Evolutionary conservation across 2,888 invertebrate genomes (phyloP).

Genomic region (Pogonocherus hispidulus): DNA sequence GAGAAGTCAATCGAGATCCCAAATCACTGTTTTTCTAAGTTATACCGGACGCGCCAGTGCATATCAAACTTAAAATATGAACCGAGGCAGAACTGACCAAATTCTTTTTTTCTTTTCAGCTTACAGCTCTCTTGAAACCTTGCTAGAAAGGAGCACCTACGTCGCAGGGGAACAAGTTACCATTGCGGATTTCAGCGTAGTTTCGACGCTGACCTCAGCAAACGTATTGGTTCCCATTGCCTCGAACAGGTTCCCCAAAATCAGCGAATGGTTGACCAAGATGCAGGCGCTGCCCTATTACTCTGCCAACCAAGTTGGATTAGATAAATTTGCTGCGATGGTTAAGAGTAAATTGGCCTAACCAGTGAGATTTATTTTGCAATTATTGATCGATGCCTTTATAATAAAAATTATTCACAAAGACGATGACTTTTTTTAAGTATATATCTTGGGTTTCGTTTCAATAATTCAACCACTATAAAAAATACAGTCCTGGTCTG

Average conservation of each 20-base stretch:
- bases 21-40: too few relatives aligned
- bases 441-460: too few relatives aligned
- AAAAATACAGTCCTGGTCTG: too few relatives aligned
- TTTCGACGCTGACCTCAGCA: slow-evolving; percentile 67
- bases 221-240: slow-evolving; percentile 67
- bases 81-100: too few relatives aligned
- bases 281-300: slow-evolving; percentile 47
- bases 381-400: too few relatives aligned
- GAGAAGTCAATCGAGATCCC: too few relatives aligned
- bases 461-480: too few relatives aligned
- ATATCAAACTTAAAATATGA: too few relatives aligned
- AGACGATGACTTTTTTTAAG: too few relatives aligned
- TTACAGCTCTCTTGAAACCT: slow-evolving; percentile 64
- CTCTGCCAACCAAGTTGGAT: slow-evolving; percentile 42
- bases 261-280: slow-evolving; percentile 42
- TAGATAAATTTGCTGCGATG: slow-evolving; percentile 31
- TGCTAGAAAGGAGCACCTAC: slow-evolving; percentile 61
- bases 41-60: too few relatives aligned
- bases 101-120: slow-evolving; percentile 42
- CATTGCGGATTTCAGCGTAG: slow-evolving; percentile 68
- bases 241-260: slow-evolving; percentile 61
- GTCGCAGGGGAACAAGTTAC: slow-evolving; percentile 64
- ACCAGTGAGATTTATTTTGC: too few relatives aligned
- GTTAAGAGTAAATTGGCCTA: slow-evolving; percentile 38
- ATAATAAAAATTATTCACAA: too few relatives aligned